These are phyloP conservation scores for Drosophila pseudotalamancana DNA, from an alignment of 2,888 invertebrate genomes.

Conservation along the genomic window DNA sequence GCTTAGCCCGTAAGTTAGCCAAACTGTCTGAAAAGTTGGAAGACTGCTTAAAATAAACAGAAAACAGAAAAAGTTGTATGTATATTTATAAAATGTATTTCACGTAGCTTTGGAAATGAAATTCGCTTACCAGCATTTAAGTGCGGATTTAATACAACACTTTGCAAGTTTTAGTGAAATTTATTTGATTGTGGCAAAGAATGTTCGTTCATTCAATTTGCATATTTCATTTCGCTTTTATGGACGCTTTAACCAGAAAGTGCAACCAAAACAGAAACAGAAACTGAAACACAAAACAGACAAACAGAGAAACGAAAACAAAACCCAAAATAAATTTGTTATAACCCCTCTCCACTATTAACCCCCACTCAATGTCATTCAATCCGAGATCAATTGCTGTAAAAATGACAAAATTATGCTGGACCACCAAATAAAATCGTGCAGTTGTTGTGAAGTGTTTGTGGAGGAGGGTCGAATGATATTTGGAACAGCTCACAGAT, in stretches of 20 bases:
- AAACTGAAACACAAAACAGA: conserved; percentile 1
- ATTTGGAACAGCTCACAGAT: conserved; percentile 53
- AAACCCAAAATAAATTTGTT: conserved; percentile 36
- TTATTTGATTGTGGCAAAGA: neutral
- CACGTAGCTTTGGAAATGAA: conserved; percentile 46
- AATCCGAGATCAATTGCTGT: conserved; percentile 77
- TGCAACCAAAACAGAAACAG: conserved; percentile 33
- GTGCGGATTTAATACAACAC: conserved; percentile 32
- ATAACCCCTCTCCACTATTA: neutral
- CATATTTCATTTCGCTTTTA: conserved; percentile 72
- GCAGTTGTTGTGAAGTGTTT: conserved; percentile 1
- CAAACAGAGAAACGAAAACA: conserved; percentile 2
- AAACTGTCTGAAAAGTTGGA: conserved; percentile 49
- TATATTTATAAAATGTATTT: conserved; percentile 59
- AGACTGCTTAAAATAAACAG: conserved; percentile 62
- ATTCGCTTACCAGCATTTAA: conserved; percentile 40
- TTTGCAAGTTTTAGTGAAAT: neutral
- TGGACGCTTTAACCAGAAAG: conserved; percentile 52
- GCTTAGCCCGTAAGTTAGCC: conserved; percentile 18
- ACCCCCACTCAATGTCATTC: conserved; percentile 56
- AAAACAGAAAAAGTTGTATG: conserved; percentile 58
- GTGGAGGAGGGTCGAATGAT: conserved; percentile 35
- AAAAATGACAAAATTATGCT: conserved; percentile 77
- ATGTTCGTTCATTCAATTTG: conserved; percentile 60
- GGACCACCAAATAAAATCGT: conserved; percentile 12